Percentiles rank a stretch among this genome's conserved stretches.
Conservation (phyloP, 2,888 invertebrate species). For the Myathropa florea region DNA sequence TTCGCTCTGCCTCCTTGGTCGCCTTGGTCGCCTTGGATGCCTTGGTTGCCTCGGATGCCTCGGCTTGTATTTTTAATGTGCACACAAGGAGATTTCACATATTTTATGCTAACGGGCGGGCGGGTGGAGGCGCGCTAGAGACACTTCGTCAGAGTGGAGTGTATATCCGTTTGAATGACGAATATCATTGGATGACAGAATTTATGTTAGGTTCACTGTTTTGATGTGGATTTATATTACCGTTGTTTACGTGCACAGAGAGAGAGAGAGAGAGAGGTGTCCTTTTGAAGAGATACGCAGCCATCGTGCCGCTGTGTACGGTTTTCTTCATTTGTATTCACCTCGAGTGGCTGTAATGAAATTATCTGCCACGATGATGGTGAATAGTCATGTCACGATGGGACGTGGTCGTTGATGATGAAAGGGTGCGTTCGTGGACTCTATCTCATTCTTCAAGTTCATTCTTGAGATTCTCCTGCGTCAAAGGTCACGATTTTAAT, state of each 20-base stretch:
- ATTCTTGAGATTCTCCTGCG: not conserved
- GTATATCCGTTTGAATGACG: conserved; percentile 35
- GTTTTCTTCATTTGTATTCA: not conserved
- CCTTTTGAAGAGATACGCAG: not conserved
- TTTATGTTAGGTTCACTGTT: conserved; percentile 52
- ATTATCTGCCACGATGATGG: not conserved
- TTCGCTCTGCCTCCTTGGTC: not conserved
- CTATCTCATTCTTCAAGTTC: not conserved
- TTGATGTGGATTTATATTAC: conserved; percentile 63
- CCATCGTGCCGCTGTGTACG: too few relatives aligned
- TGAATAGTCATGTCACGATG: not conserved
- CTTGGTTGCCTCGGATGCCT: not conserved
- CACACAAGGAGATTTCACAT: conserved; percentile 61
- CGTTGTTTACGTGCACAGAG: conserved; percentile 18
- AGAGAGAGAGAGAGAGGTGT: not conserved
- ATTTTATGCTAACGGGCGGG: conserved; percentile 41
- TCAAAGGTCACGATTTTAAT: not conserved
- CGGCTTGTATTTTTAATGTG: conserved; percentile 49
- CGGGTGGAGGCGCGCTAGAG: not conserved
- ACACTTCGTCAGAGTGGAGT: conserved; percentile 6
- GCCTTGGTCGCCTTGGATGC: too few relatives aligned
- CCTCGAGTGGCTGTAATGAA: not conserved
- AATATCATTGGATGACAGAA: conserved; percentile 54
- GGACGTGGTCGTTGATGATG: not conserved
- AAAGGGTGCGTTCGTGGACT: not conserved